Base-by-base conservation (phyloP, 2,797 vertebrate species). In the Epinephelus coioides region DNA sequence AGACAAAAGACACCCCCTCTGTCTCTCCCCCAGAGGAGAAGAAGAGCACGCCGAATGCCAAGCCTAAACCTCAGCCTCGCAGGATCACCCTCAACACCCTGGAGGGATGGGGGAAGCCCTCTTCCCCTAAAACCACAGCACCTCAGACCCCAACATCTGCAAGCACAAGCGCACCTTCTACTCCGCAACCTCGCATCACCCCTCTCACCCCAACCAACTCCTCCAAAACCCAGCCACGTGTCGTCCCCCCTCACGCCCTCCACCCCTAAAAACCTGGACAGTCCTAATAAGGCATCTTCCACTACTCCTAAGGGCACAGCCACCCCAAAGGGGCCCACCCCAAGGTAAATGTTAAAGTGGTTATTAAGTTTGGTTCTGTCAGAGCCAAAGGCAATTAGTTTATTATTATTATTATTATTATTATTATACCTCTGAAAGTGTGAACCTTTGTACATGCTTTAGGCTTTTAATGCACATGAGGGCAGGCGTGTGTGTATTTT, bases 1-100 rank as follows among this genome's bases (percentile, higher is more conserved):
- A 54, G 1, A 69, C 77, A 8, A 82, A 86, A 73, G 91, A 19
- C 11, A 53, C 84, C 53, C 82, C 85, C 0, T 7, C 80, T 23
- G 86, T 91, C 46, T 94, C 95, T 27, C 72, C 92, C 13, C 79
- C 94, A 2, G 97, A 97, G 12, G 96, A 97, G 60, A 96, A 93
- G 89, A 96, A 90, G 46, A 94, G 89, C 69, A 82, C 77, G 47
- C 95, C 95, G 11, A 86, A 74, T 3, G 43, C 18, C 3, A 97
- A 95, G 88, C 82, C 74, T 11, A 96, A 95, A 77, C 90, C 89
- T 59, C 96, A 95, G 38, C 91, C 97, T 46, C 96, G 97, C n/a
- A 96, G 98, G 84, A 95, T 99, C 90, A 96, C 96, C 11, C 95
- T 99, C 67, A 97, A 97, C 91, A 98, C 98, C 0, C 87, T 99